Percentiles rank a stretch among this genome's conserved stretches.
These are phyloP conservation scores for Turritopsis dohrnii DNA, from an alignment of 30 jellyfish, hydroid and myxozoan genomes.

Conservation along the genomic window DNA sequence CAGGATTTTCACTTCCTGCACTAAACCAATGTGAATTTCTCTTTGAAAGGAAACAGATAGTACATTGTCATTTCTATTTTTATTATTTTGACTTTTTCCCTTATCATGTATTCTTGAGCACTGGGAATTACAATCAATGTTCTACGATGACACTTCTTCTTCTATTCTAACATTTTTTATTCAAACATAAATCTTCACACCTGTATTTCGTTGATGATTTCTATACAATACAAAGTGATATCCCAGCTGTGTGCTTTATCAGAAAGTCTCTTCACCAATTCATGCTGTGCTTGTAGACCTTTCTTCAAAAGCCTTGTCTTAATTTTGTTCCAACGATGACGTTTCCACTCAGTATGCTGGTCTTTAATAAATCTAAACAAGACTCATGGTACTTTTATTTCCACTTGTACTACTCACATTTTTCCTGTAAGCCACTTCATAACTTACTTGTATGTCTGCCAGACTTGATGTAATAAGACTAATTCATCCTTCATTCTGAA, in stretches of 20 bases:
- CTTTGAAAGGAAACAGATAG: too few species aligned
- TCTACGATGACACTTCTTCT: too few species aligned
- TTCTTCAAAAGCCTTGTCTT: conserved; percentile 51
- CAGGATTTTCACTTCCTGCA: too few species aligned
- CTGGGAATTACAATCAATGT: too few species aligned
- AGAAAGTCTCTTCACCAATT: conserved; percentile 49
- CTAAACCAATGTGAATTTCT: too few species aligned
- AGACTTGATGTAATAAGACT: conserved; percentile 55
- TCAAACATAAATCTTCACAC: conserved; percentile 5
- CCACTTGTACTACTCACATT: too few species aligned
- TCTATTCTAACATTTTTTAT: background rate
- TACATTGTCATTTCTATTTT: too few species aligned
- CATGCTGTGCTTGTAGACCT: conserved; percentile 61
- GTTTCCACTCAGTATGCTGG: conserved; percentile 78
- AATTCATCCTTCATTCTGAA: conserved; percentile 52
- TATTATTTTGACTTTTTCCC: too few species aligned
- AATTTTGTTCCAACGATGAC: conserved; percentile 81
- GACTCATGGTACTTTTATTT: background rate
- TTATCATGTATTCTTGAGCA: too few species aligned
- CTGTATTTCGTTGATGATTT: conserved; percentile 43
- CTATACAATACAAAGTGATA: conserved; percentile 44
- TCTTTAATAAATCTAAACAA: conserved; percentile 53
- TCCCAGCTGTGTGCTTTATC: conserved; percentile 65
- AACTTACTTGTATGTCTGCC: conserved; percentile 77
- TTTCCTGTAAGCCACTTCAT: background rate